Evolutionary conservation across 2,888 invertebrate species (phyloP).

Genomic region (Acrobasis suavella): DNA sequence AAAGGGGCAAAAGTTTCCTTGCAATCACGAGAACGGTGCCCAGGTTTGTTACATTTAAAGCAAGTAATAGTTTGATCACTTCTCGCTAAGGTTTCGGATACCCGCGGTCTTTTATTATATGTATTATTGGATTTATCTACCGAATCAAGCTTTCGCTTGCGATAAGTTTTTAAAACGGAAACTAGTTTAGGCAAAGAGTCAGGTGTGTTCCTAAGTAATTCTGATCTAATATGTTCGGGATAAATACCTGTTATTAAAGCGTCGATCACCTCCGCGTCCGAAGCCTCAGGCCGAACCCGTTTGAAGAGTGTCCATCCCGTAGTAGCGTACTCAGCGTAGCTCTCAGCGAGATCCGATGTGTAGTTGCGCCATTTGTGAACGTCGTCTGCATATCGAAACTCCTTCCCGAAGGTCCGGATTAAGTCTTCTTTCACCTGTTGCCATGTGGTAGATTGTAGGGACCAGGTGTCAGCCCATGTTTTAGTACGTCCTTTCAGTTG

Average conservation of each 20-base stretch:
- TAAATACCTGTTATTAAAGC: constrained; percentile 22
- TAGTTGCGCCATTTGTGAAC: too few relatives aligned
- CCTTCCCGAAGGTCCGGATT: too few relatives aligned
- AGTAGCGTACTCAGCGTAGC: too few relatives aligned
- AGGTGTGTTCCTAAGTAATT: constrained; percentile 17
- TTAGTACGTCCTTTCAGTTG: constrained; percentile 31
- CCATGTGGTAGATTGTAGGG: constrained; percentile 16
- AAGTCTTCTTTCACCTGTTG: constrained; percentile 8
- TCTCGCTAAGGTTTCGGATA: too few relatives aligned
- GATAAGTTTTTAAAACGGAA: not conserved
- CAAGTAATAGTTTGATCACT: too few relatives aligned
- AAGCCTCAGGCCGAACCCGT: not conserved
- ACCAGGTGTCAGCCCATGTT: constrained; percentile 33
- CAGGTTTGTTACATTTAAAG: constrained; percentile 9
- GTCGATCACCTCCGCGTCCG: not conserved
- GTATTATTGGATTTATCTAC: not conserved
- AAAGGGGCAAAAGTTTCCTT: constrained; percentile 3
- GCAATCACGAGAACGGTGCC: constrained; percentile 16
- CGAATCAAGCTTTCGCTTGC: not conserved
- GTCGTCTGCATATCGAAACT: too few relatives aligned
- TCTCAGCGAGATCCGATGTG: too few relatives aligned
- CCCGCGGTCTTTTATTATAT: too few relatives aligned
- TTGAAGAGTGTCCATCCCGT: constrained; percentile 28
- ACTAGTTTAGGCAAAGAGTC: not conserved
- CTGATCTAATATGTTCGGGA: constrained; percentile 18